Evolutionary conservation across 2,113 vertebrate species (phyloP).

Genomic region (Gymnorhina tibicen): DNA sequence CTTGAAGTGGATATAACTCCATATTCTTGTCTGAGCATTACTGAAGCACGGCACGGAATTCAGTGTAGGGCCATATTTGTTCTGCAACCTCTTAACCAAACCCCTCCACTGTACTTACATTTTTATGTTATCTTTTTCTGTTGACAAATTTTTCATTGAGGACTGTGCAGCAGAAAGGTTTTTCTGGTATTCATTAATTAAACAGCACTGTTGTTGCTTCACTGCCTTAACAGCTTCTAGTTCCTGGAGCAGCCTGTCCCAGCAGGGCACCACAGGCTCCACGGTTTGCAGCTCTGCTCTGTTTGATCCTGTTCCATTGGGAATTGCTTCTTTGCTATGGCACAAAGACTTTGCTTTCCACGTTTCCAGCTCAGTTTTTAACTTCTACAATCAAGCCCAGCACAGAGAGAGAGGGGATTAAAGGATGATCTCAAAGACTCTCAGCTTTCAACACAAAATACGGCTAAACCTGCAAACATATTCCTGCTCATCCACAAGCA

Average conservation of each 20-base stretch:
- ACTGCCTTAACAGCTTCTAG: slow-evolving; percentile 69
- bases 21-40: background rate
- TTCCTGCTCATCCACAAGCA: background rate
- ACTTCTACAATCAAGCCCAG: slow-evolving; percentile 54
- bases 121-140: slow-evolving; percentile 78
- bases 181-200: slow-evolving; percentile 75
- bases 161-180: slow-evolving; percentile 60
- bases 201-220: slow-evolving; percentile 76
- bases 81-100: background rate
- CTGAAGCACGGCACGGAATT: background rate
- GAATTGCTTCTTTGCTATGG: background rate
- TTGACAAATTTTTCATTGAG: slow-evolving; percentile 68
- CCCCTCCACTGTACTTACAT: slow-evolving; percentile 75
- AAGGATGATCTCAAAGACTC: background rate
- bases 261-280: slow-evolving; percentile 28
- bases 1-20: background rate
- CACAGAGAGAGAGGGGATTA: background rate
- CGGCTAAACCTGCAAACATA: background rate
- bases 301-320: background rate
- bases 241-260: slow-evolving; percentile 79
- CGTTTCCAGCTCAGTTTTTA: slow-evolving; percentile 57
- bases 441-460: background rate
- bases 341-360: slow-evolving; percentile 46
- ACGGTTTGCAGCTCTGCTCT: background rate
- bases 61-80: background rate